Base-by-base conservation (phyloP, 2,888 invertebrate species). In the Netelia virgata region DNA sequence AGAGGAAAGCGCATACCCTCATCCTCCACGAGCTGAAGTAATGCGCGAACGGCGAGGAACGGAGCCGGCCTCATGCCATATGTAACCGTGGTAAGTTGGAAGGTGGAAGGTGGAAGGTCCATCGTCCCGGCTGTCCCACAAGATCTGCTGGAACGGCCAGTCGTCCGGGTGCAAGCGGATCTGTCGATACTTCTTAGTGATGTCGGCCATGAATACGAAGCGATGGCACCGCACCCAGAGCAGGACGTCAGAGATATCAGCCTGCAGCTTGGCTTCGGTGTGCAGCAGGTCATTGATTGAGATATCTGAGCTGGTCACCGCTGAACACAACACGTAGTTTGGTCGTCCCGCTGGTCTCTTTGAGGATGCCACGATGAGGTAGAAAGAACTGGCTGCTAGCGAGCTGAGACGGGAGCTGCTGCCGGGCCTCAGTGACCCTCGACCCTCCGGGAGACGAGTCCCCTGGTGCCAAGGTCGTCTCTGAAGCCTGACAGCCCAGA, bases 131-230 rank as follows among this genome's bases (percentile, higher is more conserved):
- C 20, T 14, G 20, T 82, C 57, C 93, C 93, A 93, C 3, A 94
- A 61, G 3, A 94, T 92, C 9, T 89, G 74, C 64, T 93, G 93
- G n/a, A 90, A 87, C n/a, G 88, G 53, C 16, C 88, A 72, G 61
- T 93, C 87, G 2, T 84, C 73, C 10, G 43, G 57, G 53, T 87
- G 80, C 0, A 87, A 75, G 1, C 53, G 10, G 6, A 85, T 82
- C n/a, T 87, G 84, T 6, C 85, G 68, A 16, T 74, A 86, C 80
- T 84, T 85, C 41, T 86, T 87, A 1, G 76, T 75, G 14, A 85
- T 78, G 57, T 87, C 84, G 1, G 81, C 75, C 5, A 72, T n/a
- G 50, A 86, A 87, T 1, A 84, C n/a, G 73, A 28, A 80, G 0
- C 53, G 53, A 20, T 70, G 73, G 5, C 11, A 18, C 0, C 85